phyloP scores from a whole-genome alignment of 23 tunicate species.

The Trididemnum clinides region DNA sequence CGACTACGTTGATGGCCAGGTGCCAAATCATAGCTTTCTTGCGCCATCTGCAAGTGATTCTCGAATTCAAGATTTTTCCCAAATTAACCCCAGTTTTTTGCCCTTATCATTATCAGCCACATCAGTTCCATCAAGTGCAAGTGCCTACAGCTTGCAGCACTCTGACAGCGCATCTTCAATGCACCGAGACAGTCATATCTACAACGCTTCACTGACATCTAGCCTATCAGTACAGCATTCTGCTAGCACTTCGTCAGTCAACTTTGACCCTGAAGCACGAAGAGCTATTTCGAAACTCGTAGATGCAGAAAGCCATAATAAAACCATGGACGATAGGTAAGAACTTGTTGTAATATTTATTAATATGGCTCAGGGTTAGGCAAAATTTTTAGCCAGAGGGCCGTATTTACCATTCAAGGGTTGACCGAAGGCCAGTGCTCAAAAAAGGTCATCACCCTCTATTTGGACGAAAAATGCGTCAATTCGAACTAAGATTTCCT shows the following conservation, averaged over 20 bases:
- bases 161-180: constrained; percentile 65
- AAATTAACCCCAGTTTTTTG: neutral
- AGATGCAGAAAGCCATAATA: neutral
- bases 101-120: constrained; percentile 52
- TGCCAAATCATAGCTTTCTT: constrained; percentile 46
- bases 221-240: constrained; percentile 52
- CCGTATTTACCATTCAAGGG: no score
- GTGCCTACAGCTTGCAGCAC: constrained; percentile 65
- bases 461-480: no score
- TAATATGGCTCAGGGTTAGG: no score
- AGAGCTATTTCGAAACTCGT: neutral
- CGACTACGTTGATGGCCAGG: constrained; percentile 76
- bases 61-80: constrained; percentile 14
- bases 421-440: no score
- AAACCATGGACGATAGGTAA: constrained; percentile 14
- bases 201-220: constrained; percentile 17
- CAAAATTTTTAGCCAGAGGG: no score
- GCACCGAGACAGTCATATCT: constrained; percentile 39
- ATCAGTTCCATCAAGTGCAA: constrained; percentile 65
- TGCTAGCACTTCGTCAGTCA: constrained; percentile 63
- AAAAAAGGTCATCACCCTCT: no score
- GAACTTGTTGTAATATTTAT: no score
- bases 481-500: no score
- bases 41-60: constrained; percentile 52
- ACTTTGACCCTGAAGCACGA: constrained; percentile 25